Base-by-base conservation (phyloP, 2,888 invertebrate species). In the Mechanitis mazaeus region DNA sequence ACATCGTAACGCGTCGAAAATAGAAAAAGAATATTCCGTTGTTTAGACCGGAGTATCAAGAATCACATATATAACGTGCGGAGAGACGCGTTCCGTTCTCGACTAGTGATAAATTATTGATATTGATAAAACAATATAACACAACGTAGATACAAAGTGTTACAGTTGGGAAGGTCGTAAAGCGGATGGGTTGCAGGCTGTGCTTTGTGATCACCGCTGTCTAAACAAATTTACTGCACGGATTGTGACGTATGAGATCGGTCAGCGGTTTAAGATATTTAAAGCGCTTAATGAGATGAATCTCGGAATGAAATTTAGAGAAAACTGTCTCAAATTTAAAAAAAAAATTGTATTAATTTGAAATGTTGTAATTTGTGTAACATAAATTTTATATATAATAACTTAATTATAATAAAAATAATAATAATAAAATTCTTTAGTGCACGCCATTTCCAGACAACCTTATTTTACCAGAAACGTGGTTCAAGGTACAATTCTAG, bases 51-150 rank as follows among this genome's bases (percentile, higher is more conserved):
- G 75, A 80, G 79, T 75, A 78, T 77, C 77, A 76, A 74, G 76
- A 80, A 84, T 84, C 80, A 79, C 78, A 78, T 76, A 75, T 76
- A 78, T 77, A 75, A 79, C 71, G 83, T 79, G 87, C 60, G 69
- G 81, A 87, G 67, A 76, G 88, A 87, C 71, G 83, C 77, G 81
- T 83, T 84, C 80, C 85, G 82, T 83, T 85, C 83, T 77, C 84
- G 75, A 72, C 70, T 69, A 75, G 80, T 79, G 81, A 87, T 90
- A 90, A 89, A 89, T 89, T 86, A 89, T 84, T 83, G 83, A 87
- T 80, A 89, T 89, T 89, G 88, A 90, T 90, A 88, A 83, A 87
- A 89, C 89, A 89, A 88, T 83, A 78, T 81, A 77, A 78, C 78
- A 42, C 9, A 6, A 50, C 31, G 9, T 31, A 31, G 79, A 84